phyloP scores from a whole-genome alignment of 2,797 vertebrate genomes.

The Mus minutoides region DNA sequence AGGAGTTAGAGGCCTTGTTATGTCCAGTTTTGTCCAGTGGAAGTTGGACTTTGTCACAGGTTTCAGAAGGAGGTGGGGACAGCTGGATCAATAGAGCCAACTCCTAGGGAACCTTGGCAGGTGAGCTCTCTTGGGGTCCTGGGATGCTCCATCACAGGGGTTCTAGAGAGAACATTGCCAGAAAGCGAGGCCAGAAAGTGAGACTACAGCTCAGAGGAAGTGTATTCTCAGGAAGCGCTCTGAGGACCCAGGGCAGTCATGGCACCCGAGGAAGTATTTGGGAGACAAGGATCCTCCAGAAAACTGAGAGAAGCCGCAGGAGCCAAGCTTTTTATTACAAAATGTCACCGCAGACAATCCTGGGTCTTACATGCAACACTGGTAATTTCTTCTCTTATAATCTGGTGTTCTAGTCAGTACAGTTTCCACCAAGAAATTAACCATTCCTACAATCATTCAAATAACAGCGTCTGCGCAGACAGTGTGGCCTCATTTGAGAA shows the following conservation, averaged over 20 bases:
- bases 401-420: neutral
- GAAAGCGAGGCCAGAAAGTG: neutral
- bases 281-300: neutral
- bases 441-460: neutral
- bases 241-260: neutral
- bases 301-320: neutral
- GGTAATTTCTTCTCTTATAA: neutral
- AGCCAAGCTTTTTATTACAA: neutral
- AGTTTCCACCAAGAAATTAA: slow-evolving; percentile 29
- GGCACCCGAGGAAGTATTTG: neutral
- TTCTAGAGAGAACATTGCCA: neutral
- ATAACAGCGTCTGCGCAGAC: neutral
- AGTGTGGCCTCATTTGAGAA: neutral
- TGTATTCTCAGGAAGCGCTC: neutral
- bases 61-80: neutral
- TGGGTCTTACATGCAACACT: neutral
- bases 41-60: neutral
- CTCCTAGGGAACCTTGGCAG: neutral
- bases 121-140: neutral
- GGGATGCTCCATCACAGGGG: neutral
- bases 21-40: neutral
- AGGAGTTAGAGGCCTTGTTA: neutral
- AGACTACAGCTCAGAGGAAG: neutral
- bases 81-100: neutral
- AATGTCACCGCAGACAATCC: neutral